Evolutionary conservation across 2,113 vertebrate genomes (phyloP), one percentile per base, ranked within the genome.

Genomic region (Lepisosteus oculatus): DNA sequence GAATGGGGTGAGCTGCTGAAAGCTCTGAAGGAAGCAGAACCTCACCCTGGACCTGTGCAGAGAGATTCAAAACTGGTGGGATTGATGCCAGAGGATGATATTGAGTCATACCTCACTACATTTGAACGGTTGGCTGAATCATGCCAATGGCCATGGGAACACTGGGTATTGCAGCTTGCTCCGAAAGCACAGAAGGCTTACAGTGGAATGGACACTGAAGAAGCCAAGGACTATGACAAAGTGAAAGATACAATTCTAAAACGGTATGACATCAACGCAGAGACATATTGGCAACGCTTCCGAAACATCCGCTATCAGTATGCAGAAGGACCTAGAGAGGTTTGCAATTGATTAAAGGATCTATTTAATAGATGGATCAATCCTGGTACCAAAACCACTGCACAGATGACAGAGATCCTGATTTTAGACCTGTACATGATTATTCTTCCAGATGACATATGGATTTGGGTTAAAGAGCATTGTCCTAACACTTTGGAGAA

Each of bases 371-470:
- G 0, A 11, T 88, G 83, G 73, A 61, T 85, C 56, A 83, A 8
- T 55, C 81, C 80, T 0, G 80, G 80, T 15, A 69, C 44, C 9
- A 75, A 6, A 45, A 84, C 79, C 72, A 87, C 86, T 71, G 84
- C 85, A 59, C 69, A 85, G 67, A 85, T 85, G 56, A 75, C 88
- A 0, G 81, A 81, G 61, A 15, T 81, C 3, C 70, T 72, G 15
- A 79, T 77, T 55, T 41, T 86, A 14, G 82, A 87, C 65, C 80
- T 82, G 59, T 79, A 85, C 74, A 67, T 87, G 64, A 78, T 29
- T 55, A 76, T 81, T 17, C 74, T 87, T 29, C 81, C 81, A 0
- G 78, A 81, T 56, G 59, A 72, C 0, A 15, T 2, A 0, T 78
- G 77, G 65, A 70, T 17, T 2, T 67, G 8, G 14, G 74, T 61